Percentiles rank a stretch among this genome's conserved stretches.
These are phyloP conservation scores for Nymphalis io DNA, from an alignment of 1,140 invertebrate species.

Conservation along the genomic window DNA sequence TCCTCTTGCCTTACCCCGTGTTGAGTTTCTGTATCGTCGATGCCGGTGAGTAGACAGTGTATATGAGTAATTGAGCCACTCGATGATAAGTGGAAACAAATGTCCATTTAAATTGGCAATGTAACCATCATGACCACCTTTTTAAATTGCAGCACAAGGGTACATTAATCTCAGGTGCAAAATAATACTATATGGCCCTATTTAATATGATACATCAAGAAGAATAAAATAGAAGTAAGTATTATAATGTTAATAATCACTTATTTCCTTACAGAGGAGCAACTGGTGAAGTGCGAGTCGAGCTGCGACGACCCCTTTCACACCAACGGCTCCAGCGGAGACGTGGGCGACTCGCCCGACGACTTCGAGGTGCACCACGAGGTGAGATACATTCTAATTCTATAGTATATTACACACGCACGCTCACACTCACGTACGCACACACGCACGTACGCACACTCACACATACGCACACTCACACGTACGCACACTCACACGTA, in stretches of 20 bases:
- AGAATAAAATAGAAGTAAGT: not conserved
- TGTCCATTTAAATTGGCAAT: too few species aligned
- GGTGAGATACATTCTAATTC: conserved; percentile 42
- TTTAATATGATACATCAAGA: not conserved
- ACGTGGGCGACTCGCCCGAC: conserved; percentile 51
- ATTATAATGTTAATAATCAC: not conserved
- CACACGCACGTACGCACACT: too few species aligned
- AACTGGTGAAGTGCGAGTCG: conserved; percentile 66
- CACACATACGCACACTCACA: too few species aligned
- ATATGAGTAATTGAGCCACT: too few species aligned
- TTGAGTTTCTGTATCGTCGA: conserved; percentile 93
- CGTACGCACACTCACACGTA: too few species aligned
- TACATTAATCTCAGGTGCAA: too few species aligned
- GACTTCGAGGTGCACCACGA: conserved; percentile 58
- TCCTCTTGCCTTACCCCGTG: conserved; percentile 90
- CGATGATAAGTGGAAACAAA: too few species aligned
- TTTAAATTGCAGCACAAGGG: too few species aligned
- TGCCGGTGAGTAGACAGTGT: conserved; percentile 79
- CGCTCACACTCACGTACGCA: too few species aligned
- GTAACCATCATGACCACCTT: too few species aligned
- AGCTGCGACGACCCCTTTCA: conserved; percentile 72
- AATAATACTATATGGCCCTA: too few species aligned
- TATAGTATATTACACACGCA: not conserved
- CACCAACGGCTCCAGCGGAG: conserved; percentile 56
- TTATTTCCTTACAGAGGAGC: conserved; percentile 54